Evolutionary conservation across 2,888 invertebrate species (phyloP).

Genomic region (Phortica magna): DNA sequence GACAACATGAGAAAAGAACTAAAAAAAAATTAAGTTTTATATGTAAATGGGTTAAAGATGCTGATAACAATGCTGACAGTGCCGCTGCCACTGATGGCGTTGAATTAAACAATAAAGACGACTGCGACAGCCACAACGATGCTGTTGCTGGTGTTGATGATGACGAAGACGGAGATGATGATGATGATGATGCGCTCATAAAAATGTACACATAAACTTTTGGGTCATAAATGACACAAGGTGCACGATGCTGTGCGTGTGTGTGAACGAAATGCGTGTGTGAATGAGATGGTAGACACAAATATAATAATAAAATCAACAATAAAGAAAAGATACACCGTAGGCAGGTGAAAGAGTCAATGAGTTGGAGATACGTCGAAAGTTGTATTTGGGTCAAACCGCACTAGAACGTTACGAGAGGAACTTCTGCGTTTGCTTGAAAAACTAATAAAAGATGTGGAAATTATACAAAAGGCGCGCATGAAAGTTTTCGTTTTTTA

Average conservation of each 20-base stretch:
- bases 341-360: slow-evolving; percentile 53
- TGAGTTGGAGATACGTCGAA: slow-evolving; percentile 29
- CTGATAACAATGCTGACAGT: slow-evolving; percentile 53
- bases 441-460: slow-evolving; percentile 16
- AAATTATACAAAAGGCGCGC: slow-evolving; percentile 1
- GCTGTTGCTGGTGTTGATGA: neutral
- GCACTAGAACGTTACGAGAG: slow-evolving; percentile 17
- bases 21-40: slow-evolving; percentile 31
- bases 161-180: neutral
- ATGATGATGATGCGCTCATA: slow-evolving; percentile 23
- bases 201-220: slow-evolving; percentile 33
- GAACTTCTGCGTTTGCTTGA: neutral
- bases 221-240: slow-evolving; percentile 57
- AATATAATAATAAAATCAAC: neutral
- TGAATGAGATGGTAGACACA: neutral
- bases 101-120: slow-evolving; percentile 44
- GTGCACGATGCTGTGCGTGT: slow-evolving; percentile 53
- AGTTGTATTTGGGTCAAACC: slow-evolving; percentile 61
- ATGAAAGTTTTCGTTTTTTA: slow-evolving; percentile 2
- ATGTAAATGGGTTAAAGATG: slow-evolving; percentile 51
- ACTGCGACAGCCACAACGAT: neutral
- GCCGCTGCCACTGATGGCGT: slow-evolving; percentile 6
- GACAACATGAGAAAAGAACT: slow-evolving; percentile 25
- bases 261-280: neutral
- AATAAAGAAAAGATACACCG: neutral